Base-by-base conservation (phyloP, 2,113 vertebrate species). In the Otis tarda region DNA sequence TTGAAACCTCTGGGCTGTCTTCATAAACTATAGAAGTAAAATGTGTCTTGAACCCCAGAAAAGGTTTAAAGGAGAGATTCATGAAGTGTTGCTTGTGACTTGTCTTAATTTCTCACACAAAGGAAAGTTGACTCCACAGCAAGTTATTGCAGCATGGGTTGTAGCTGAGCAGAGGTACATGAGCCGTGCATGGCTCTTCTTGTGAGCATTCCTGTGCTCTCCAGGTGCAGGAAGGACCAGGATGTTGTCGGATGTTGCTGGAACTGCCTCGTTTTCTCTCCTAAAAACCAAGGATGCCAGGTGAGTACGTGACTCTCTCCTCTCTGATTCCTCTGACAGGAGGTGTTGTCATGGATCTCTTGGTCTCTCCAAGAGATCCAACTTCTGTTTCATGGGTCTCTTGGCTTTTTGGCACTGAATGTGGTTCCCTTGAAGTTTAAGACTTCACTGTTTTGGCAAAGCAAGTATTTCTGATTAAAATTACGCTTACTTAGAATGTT, bases 21-120 rank as follows among this genome's bases (percentile, higher is more conserved):
- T 91, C 59, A 88, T 91, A 90, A 93, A 90, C 55, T 57, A 43
- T 37, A 50, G 83, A 81, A 89, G 30, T 76, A 91, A 95, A 97
- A 92, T 43, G 31, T 93, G 21, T 68, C 77, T 76, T 2, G 1
- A 41, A 63, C 55, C 43, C 70, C 19, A 8, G 53, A 35, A 92
- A 88, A 86, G 10, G 23, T 70, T 93, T 95, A 86, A 89, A 95
- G 33, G 35, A 49, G 37, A 94, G 30, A 83, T 91, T 91, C 15
- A 77, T 39, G 24, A 90, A 87, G 35, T 33, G 10, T 56, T 92
- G 31, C n/a, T 63, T 28, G 21, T 93, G 61, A 41, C 23, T 89
- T 92, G 31, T 41, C 8, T 31, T 70, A 18, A 73, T 89, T 68
- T 82, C 82, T 67, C 65, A 79, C 65, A 39, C 37, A 33, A 83